Conservation (phyloP, 2,113 vertebrate genomes). For the Stercorarius parasiticus region DNA sequence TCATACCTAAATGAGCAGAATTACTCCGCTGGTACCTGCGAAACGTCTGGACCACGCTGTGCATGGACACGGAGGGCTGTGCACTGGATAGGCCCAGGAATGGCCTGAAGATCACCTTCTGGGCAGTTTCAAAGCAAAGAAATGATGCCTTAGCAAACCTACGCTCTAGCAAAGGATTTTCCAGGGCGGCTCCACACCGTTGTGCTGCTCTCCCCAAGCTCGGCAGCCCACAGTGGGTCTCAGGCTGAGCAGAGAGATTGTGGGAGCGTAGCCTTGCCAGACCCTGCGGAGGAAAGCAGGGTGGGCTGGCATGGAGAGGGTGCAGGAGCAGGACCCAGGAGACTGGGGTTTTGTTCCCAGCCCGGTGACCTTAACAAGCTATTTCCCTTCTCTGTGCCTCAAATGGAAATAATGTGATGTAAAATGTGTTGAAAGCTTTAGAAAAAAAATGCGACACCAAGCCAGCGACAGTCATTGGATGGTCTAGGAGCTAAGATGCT, state of each 20-base stretch:
- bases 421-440: background rate
- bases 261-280: background rate
- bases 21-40: background rate
- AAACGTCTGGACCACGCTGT: background rate
- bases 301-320: background rate
- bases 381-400: background rate
- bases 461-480: background rate
- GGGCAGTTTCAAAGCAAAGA: background rate
- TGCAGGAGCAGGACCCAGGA: background rate
- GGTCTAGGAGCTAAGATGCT: background rate
- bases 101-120: background rate
- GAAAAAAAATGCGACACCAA: background rate
- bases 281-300: background rate
- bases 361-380: background rate
- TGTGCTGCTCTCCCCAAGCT: background rate
- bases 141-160: background rate
- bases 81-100: background rate
- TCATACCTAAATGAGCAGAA: background rate
- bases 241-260: background rate
- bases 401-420: background rate
- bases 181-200: fast-evolving
- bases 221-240: fast-evolving
- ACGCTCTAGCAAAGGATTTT: background rate
- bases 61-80: background rate
- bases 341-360: background rate